A percentile compares a stretch with the other conserved stretches of the same genome.
Evolutionary conservation across 2,113 vertebrate genomes (phyloP).

Genomic region (Oxyura jamaicensis): DNA sequence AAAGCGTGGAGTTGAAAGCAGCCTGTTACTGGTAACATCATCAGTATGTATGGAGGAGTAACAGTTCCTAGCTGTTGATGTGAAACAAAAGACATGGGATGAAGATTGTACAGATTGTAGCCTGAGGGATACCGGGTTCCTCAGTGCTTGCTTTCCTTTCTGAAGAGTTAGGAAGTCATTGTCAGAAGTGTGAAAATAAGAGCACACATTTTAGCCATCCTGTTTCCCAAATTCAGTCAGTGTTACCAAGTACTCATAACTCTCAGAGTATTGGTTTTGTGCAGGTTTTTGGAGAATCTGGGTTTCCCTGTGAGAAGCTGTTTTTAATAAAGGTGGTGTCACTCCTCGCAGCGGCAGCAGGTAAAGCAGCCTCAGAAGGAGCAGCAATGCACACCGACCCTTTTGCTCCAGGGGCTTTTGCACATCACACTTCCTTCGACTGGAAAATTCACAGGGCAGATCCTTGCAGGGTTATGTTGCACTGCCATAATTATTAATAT

Average conservation of each 20-base stretch:
- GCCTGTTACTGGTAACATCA: background rate
- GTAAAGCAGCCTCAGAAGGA: background rate
- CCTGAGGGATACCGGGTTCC: background rate
- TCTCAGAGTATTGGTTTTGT: background rate
- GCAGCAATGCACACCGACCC: rapidly evolving
- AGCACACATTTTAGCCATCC: background rate
- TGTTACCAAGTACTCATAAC: background rate
- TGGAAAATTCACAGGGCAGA: background rate
- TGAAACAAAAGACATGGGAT: rapidly evolving
- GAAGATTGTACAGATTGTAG: background rate
- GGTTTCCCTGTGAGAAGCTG: background rate
- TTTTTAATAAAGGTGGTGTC: background rate
- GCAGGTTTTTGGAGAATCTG: background rate
- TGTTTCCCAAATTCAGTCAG: rapidly evolving
- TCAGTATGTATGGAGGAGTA: rapidly evolving
- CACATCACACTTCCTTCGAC: rapidly evolving
- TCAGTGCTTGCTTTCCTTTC: rapidly evolving
- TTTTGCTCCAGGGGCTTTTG: background rate
- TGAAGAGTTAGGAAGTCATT: background rate
- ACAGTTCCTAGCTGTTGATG: background rate
- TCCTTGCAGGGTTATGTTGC: background rate
- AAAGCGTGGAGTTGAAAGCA: background rate
- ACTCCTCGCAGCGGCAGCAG: rapidly evolving
- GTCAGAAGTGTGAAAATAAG: background rate
- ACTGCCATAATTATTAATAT: rapidly evolving